Evolutionary conservation across 2,797 vertebrate genomes (phyloP), one percentile per base, ranked within the genome.

Genomic region (Tamandua tetradactyla): DNA sequence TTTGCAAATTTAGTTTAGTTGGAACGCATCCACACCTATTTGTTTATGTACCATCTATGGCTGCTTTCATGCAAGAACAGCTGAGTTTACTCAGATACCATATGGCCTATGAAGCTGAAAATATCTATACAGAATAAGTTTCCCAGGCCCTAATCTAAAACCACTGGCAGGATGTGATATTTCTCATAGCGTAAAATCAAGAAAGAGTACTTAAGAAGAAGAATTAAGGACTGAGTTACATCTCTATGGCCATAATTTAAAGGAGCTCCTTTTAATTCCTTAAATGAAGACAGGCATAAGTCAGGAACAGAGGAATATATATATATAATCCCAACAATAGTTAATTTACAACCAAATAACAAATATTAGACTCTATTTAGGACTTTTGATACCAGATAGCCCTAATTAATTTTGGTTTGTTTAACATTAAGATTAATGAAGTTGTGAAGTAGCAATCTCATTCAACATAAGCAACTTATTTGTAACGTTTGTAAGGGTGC

Each of bases 401-500:
- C 78, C 47, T 91, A 68, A 87, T 92, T 91, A 62, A 87, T 92
- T 91, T 69, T 64, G 30, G 3, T 57, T 92, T 95, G 12, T 78
- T 68, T 68, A 86, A 47, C 13, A 81, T 85, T 90, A 90, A 71
- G 42, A 93, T 85, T 86, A 92, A 30, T 30, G 18, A 12, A 14
- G 8, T 80, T 85, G 37, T 85, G 61, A 96, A 90, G 78, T 89
- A 91, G 40, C 68, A 35, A 89, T 47, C n/a, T 85, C 20, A 75
- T 85, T 96, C 47, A 40, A 78, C 62, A 78, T 7, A 91, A 93
- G 11, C 25, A 92, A 89, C 75, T n/a, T 23, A 89, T 35, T 52
- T 81, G 15, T 49, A 52, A 93, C 78, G 11, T 64, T 93, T 32
- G 37, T 10, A 42, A 83, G 68, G 20, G 12, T 84, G 14, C 27